Base-by-base conservation (phyloP, 1,140 invertebrate species). In the Potamilus streckersoni region DNA sequence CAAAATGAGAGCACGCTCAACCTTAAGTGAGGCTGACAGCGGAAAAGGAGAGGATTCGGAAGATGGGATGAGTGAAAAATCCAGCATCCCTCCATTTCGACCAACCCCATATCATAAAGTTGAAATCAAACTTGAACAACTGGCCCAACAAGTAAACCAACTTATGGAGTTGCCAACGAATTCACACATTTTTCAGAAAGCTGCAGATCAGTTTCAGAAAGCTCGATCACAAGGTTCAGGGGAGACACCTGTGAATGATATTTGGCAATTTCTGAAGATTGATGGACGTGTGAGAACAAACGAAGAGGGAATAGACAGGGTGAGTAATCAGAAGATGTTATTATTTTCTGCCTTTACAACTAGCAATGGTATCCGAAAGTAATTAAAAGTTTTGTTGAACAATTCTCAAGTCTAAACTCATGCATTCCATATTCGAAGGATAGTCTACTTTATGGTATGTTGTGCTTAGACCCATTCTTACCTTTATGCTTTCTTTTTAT, bases 241-340 rank as follows among this genome's bases (percentile, higher is more conserved):
- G 3, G 91, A 84, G 66, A 83, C 86, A 59, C 81, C 90, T 0
- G 78, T 92, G 6, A 80, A 91, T n/a, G 92, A 93, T 76, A 91
- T 93, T 87, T 93, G 92, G 91, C 92, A 93, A 82, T 87, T 91
- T 60, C 90, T 93, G 77, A 92, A 91, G 67, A 83, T 93, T 3
- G 91, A 90, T 23, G 93, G 93, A 79, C 84, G 92, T 79, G 85
- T 93, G 71, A 92, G 93, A 59, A 92, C 91, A 3, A 90, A 89
- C 66, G 92, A 93, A 84, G 87, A 90, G 75, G 92, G 91, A 31
- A 90, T 93, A 65, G 83, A 82, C 56, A 89, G 90, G 83, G 88
- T 90, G 86, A 91, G 78, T 76, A 49, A 49, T 49, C 38, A 49
- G 0, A 49, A 49, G 6, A 49, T 49, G 38, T 49, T 49, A 49